Evolutionary conservation across 2,888 invertebrate species (phyloP), one percentile per base, ranked within the genome.

Genomic region (Tuberolachnus salignus): DNA sequence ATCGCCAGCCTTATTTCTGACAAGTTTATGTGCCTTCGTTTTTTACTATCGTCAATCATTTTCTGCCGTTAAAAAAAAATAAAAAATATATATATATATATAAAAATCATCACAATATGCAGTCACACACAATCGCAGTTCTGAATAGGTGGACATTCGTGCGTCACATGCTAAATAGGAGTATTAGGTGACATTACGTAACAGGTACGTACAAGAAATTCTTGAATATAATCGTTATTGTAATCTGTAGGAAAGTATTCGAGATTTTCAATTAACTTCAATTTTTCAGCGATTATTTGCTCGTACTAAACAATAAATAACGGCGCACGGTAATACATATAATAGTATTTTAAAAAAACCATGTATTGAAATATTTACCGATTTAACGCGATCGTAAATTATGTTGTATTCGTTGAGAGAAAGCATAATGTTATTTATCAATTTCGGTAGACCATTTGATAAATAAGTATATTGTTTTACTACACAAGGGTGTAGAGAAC

Each of bases 401-500:
- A n/a, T n/a, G 21, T 70, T 70, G 21, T 55, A 70, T 6, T 42
- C 21, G 1, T 55, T 42, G 13, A 70, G n/a, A 14, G 42, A 55
- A 9, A 21, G 19, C 44, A 55, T 19, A 42, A 34, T 16, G 2
- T 42, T 42, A 9, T 70, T 23, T 10, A 70, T 16, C 0, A 55
- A 70, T 42, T 42, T 21, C 21, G 53, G 53, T 21, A 70, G 21
- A 4, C 55, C n/a, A 1, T 16, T 16, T 16, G 70, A 55, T 21
- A 70, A 44, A 55, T 70, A 70, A 42, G 42, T 70, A 34, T 14
- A 70, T 42, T 55, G 19, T 3, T 70, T 70, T 44, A 21, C 55
- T 21, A 55, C 14, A 10, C 42, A 53, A 1, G 70, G 70, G 3
- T 16, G 55, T 21, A 70, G 9, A 16, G 44, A 14, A 3, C 6